These are phyloP conservation scores for Temnothorax curvispinosus DNA, from an alignment of 1,140 invertebrate genomes.

Conservation along the genomic window DNA sequence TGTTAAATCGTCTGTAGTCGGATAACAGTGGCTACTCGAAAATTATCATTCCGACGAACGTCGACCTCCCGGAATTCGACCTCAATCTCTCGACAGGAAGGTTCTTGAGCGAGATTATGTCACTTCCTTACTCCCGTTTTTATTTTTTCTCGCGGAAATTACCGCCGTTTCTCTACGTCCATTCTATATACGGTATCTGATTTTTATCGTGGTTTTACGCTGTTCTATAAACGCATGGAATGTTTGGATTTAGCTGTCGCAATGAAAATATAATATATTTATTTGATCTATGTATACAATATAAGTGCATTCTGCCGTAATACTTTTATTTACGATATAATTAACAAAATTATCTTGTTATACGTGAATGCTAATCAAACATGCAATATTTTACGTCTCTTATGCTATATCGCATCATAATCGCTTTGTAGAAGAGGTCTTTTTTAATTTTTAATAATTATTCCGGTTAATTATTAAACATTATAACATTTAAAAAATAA, in stretches of 20 bases:
- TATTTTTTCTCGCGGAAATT: constrained; percentile 24
- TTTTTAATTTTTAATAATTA: background rate
- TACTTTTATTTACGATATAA: background rate
- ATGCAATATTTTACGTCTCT: background rate
- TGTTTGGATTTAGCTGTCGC: background rate
- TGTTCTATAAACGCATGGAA: background rate
- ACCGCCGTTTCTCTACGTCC: background rate
- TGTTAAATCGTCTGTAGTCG: background rate
- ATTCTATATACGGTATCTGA: constrained; percentile 21
- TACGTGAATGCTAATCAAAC: constrained; percentile 8
- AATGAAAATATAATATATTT: background rate
- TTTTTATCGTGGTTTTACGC: background rate
- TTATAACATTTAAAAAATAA: background rate
- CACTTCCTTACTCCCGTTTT: constrained; percentile 47
- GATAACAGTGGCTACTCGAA: background rate
- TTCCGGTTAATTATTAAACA: background rate
- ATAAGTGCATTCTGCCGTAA: background rate
- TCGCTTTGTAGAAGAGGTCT: background rate
- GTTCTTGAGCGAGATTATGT: constrained; percentile 40
- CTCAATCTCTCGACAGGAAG: constrained; percentile 32
- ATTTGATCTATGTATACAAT: background rate
- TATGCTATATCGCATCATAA: background rate
- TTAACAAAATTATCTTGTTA: background rate
- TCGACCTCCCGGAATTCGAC: constrained; percentile 52
- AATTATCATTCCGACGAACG: constrained; percentile 18